Percentiles rank a stretch among this genome's conserved stretches.
Evolutionary conservation across 2,113 vertebrate species (phyloP).

Genomic region (Chionodraco myersi): DNA sequence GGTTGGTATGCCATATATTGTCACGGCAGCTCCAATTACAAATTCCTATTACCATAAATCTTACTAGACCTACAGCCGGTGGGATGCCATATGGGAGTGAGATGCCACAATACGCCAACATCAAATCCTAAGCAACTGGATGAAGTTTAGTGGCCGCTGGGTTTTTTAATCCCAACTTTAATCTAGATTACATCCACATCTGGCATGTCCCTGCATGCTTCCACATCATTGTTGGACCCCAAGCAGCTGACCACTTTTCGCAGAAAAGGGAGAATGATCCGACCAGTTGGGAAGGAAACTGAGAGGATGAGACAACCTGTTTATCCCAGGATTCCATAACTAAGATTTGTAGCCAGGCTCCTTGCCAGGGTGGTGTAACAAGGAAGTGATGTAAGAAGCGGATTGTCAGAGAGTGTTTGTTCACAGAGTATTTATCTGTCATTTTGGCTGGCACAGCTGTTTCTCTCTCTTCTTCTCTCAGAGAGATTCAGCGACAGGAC

Average conservation of each 20-base stretch:
- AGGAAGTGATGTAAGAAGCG: constrained; percentile 60
- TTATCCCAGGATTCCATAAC: neutral
- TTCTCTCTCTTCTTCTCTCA: constrained; percentile 33
- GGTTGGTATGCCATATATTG: constrained; percentile 38
- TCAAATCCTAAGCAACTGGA: constrained; percentile 40
- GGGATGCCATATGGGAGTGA: constrained; percentile 26
- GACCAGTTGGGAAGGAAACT: neutral
- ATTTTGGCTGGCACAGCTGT: constrained; percentile 34
- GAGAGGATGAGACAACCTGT: neutral
- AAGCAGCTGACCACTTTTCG: constrained; percentile 20
- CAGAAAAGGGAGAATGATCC: constrained; percentile 15
- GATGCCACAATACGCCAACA: neutral
- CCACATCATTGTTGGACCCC: constrained; percentile 29
- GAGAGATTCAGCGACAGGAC: constrained; percentile 30
- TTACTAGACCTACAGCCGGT: neutral
- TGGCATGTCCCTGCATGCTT: constrained; percentile 53
- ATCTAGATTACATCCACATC: constrained; percentile 79
- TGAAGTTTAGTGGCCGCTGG: constrained; percentile 25
- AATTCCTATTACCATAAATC: constrained; percentile 27
- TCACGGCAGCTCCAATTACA: neutral
- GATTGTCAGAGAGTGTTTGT: constrained; percentile 34
- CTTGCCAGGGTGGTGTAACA: constrained; percentile 14
- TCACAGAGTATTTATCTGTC: constrained; percentile 41
- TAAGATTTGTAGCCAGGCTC: constrained; percentile 13
- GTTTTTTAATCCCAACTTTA: constrained; percentile 70